Percentiles rank a stretch among this genome's conserved stretches.
Evolutionary conservation across 2,113 vertebrate genomes (phyloP).

Genomic region (Brachionichthys hirsutus): DNA sequence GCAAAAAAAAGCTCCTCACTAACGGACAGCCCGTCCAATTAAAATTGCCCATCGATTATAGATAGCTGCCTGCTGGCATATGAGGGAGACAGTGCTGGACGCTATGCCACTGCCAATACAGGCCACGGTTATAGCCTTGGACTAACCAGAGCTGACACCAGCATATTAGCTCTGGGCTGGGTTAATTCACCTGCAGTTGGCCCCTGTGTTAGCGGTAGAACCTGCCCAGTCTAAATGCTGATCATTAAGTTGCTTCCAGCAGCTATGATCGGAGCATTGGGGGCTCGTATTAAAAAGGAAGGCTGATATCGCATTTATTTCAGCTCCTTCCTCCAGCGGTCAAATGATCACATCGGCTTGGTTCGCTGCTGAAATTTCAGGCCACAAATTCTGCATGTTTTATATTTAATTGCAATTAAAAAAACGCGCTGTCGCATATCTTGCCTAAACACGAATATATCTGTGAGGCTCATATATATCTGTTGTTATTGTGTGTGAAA

Average conservation of each 20-base stretch:
- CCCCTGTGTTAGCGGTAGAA: slow-evolving; percentile 92
- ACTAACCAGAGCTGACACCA: slow-evolving; percentile 93
- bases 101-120: slow-evolving; percentile 82
- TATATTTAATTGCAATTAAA: slow-evolving; percentile 5
- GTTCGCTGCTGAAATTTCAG: slow-evolving; percentile 20
- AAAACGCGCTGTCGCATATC: too few relatives aligned
- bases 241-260: slow-evolving; percentile 76
- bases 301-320: slow-evolving; percentile 62
- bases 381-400: not conserved
- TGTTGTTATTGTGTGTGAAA: slow-evolving; percentile 89
- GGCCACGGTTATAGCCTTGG: slow-evolving; percentile 79
- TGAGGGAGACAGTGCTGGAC: slow-evolving; percentile 78
- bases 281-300: slow-evolving; percentile 65
- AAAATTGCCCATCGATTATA: slow-evolving; percentile 78
- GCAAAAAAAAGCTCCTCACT: slow-evolving; percentile 43
- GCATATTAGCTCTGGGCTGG: slow-evolving; percentile 96
- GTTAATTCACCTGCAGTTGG: slow-evolving; percentile 94
- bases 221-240: slow-evolving; percentile 90
- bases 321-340: slow-evolving; percentile 27
- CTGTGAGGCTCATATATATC: slow-evolving; percentile 78
- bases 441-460: slow-evolving; percentile 81
- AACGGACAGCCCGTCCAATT: slow-evolving; percentile 73
- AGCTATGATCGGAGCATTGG: slow-evolving; percentile 60
- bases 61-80: slow-evolving; percentile 75
- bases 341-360: slow-evolving; percentile 12